Evolutionary conservation across 2,797 vertebrate species (phyloP).

Genomic region (Craterocephalus amniculus): DNA sequence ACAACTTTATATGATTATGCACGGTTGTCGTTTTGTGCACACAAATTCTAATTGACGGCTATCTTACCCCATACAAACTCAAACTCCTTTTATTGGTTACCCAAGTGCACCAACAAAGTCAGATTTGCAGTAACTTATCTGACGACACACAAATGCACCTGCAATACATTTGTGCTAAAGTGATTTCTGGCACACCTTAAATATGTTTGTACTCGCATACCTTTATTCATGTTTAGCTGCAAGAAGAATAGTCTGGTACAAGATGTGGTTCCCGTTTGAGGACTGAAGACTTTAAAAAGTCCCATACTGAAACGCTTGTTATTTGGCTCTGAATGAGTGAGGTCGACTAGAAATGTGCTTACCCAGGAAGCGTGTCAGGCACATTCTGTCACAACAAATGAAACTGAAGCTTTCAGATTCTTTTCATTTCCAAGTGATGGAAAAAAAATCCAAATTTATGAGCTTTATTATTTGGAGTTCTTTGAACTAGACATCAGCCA

Average conservation of each 20-base stretch:
- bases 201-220: not conserved
- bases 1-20: too few species aligned
- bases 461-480: not conserved
- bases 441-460: not conserved
- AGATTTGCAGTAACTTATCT: slow-evolving; percentile 10
- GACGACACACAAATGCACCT: slow-evolving; percentile 16
- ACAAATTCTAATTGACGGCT: too few species aligned
- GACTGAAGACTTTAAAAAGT: not conserved
- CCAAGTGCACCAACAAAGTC: slow-evolving; percentile 36
- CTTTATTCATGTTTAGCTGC: not conserved
- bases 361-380: not conserved
- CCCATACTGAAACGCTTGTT: not conserved
- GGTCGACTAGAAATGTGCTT: not conserved
- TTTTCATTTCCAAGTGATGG: not conserved
- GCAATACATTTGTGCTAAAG: slow-evolving; percentile 11
- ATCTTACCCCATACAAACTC: too few species aligned
- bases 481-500: slow-evolving; percentile 33
- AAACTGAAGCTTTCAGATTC: not conserved
- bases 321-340: not conserved
- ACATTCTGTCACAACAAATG: slow-evolving; percentile 1
- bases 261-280: slow-evolving; percentile 22
- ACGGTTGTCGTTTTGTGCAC: too few species aligned
- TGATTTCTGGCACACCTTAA: slow-evolving; percentile 15
- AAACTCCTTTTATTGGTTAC: too few species aligned
- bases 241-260: not conserved